Evolutionary conservation across 2,797 vertebrate genomes (phyloP).

Genomic region (Forpus xanthops): DNA sequence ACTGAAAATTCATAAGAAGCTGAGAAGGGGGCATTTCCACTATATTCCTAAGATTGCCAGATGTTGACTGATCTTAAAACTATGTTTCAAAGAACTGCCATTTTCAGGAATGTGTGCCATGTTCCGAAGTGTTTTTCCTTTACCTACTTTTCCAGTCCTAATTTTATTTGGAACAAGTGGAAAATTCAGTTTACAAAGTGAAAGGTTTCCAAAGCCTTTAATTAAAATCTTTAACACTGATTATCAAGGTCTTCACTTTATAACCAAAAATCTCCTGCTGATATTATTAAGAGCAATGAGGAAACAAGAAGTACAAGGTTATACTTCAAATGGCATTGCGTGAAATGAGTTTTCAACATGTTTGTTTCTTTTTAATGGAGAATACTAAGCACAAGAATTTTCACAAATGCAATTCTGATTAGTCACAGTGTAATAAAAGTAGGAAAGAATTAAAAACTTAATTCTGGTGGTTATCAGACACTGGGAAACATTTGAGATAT

Average conservation of each 20-base stretch:
- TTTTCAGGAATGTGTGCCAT: not conserved
- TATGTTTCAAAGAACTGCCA: not conserved
- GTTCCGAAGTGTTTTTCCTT: not conserved
- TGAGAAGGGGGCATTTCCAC: not conserved
- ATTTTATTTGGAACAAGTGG: not conserved
- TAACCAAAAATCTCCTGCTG: not conserved
- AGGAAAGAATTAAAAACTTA: not conserved
- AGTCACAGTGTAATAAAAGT: not conserved
- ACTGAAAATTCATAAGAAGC: not conserved
- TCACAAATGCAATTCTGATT: not conserved
- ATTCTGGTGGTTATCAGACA: not conserved
- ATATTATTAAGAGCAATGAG: not conserved
- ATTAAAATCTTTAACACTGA: not conserved
- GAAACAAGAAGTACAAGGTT: not conserved
- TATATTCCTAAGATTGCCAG: not conserved
- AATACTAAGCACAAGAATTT: not conserved
- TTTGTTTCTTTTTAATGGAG: not conserved
- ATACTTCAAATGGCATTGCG: not conserved
- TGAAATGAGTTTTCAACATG: not conserved
- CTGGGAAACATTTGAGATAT: not conserved
- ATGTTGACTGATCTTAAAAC: not conserved
- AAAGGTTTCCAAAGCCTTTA: not conserved
- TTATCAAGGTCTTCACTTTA: not conserved
- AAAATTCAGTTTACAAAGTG: not conserved
- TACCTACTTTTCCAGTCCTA: not conserved